phyloP scores from a whole-genome alignment of 2,797 vertebrate genomes.

The Scolopax bukidnonensis region DNA sequence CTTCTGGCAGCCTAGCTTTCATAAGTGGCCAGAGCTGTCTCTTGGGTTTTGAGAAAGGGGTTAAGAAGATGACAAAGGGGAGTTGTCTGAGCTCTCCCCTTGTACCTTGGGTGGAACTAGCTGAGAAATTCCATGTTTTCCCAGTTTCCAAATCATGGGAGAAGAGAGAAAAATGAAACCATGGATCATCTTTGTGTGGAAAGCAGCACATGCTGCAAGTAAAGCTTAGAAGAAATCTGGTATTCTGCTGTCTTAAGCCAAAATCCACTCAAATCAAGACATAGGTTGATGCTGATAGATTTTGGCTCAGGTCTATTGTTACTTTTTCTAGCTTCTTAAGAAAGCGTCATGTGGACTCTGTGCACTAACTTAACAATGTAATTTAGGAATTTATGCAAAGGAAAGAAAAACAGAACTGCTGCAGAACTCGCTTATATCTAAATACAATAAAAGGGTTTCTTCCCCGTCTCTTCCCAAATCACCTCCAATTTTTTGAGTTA shows the following conservation, averaged over 20 bases:
- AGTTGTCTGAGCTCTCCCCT: not conserved
- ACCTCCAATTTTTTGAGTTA: not conserved
- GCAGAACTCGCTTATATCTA: not conserved
- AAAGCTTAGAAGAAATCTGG: not conserved
- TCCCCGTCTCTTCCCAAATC: not conserved
- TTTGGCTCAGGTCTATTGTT: not conserved
- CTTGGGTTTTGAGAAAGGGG: not conserved
- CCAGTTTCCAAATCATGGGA: not conserved
- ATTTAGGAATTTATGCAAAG: not conserved
- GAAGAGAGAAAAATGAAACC: not conserved
- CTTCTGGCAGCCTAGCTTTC: accelerated
- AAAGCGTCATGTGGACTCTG: not conserved
- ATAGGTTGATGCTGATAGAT: not conserved
- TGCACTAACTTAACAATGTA: not conserved
- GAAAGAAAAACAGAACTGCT: not conserved
- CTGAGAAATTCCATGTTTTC: not conserved
- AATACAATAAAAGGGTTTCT: not conserved
- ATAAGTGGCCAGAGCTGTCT: accelerated
- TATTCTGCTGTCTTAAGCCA: not conserved
- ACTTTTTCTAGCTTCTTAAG: not conserved
- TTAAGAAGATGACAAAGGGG: not conserved
- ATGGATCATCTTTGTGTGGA: not conserved
- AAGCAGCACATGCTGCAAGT: not conserved
- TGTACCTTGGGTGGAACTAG: accelerated
- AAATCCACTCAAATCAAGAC: not conserved